Percentiles rank a stretch among this genome's conserved stretches.
Conservation (phyloP, 2,888 invertebrate species). For the Megalurothrips usitatus region DNA sequence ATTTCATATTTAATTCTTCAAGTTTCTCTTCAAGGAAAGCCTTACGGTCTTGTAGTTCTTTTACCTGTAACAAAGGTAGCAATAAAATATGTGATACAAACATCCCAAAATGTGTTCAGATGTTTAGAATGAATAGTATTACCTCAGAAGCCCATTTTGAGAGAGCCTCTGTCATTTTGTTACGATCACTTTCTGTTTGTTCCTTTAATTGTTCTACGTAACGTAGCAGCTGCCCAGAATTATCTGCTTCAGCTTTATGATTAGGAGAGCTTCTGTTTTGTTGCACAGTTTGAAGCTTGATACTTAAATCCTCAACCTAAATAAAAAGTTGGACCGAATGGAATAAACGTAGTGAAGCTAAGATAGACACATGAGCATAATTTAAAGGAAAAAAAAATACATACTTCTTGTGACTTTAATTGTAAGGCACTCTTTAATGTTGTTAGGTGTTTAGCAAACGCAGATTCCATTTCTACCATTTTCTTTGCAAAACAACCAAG, state of each 20-base stretch:
- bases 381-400: not conserved
- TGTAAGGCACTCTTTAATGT: not conserved
- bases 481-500: slow-evolving; percentile 5
- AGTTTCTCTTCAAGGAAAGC: not conserved
- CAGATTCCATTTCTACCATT: slow-evolving; percentile 8
- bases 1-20: not conserved
- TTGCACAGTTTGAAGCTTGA: not conserved
- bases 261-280: not conserved
- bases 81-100: not conserved
- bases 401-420: not conserved
- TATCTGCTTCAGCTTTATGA: not conserved
- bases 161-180: slow-evolving; percentile 1
- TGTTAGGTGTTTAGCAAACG: not conserved
- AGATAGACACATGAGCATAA: not conserved
- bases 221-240: not conserved
- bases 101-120: not conserved
- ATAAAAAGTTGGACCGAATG: not conserved
- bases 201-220: not conserved
- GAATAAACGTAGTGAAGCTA: too few species aligned
- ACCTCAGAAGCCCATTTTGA: not conserved
- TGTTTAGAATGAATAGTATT: not conserved
- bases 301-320: not conserved
- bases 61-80: not conserved
- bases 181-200: not conserved
- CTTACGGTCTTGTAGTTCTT: not conserved